Evolutionary conservation across 1,140 invertebrate genomes (phyloP).

Genomic region (Prorops nasuta): DNA sequence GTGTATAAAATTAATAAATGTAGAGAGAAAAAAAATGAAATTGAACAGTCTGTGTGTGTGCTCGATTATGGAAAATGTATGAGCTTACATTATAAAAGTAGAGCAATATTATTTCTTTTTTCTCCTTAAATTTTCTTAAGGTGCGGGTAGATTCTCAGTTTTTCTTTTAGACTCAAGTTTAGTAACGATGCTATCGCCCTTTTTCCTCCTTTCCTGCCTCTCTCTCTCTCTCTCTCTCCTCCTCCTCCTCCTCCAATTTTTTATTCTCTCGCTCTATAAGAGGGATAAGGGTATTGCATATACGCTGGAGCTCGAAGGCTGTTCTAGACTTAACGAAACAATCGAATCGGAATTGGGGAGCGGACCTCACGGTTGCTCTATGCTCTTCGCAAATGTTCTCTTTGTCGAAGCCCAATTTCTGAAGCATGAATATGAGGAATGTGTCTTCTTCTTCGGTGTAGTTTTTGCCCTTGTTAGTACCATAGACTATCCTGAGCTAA

Average conservation of each 20-base stretch:
- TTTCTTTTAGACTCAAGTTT: conserved; percentile 53
- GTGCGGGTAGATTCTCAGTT: too few relatives aligned
- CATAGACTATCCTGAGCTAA: conserved; percentile 95
- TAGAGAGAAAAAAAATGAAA: too few relatives aligned
- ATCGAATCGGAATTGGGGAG: conserved; percentile 97
- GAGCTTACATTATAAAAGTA: too few relatives aligned
- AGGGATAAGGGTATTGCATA: conserved; percentile 98
- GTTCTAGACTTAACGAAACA: conserved; percentile 99
- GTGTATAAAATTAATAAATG: too few relatives aligned
- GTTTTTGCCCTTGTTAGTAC: conserved; percentile 98
- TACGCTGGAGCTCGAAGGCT: conserved; percentile 91
- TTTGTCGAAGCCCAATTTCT: conserved; percentile 97
- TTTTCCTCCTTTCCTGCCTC: conserved; percentile 89
- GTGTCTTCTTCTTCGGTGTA: conserved; percentile 99
- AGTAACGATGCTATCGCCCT: conserved; percentile 51
- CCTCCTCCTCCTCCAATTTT: conserved; percentile 95
- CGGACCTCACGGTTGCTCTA: conserved; percentile 83
- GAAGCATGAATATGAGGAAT: too few relatives aligned
- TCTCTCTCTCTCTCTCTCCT: too few relatives aligned
- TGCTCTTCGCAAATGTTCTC: conserved; percentile 99
- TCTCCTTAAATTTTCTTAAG: conserved; percentile 48
- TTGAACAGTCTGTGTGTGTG: too few relatives aligned
- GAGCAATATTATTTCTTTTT: conserved; percentile 56
- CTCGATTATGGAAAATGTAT: too few relatives aligned
- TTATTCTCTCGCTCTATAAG: conserved; percentile 98